Percentiles rank a stretch among this genome's conserved stretches.
phyloP scores from a whole-genome alignment of 2,888 invertebrate genomes.

The Amblyjoppa proteus region DNA sequence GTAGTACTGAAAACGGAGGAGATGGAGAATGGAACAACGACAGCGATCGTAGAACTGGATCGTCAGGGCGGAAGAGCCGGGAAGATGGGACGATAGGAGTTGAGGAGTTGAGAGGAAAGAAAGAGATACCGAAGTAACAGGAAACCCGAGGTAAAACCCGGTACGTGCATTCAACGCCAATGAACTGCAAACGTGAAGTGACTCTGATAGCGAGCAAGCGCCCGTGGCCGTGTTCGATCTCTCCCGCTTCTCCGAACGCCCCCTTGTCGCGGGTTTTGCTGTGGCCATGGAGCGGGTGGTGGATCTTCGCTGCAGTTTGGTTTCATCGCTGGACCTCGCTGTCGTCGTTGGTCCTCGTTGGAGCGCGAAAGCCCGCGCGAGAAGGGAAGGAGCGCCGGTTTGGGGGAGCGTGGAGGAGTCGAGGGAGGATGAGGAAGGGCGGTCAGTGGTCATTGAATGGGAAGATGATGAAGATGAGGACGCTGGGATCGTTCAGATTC shows the following conservation, averaged over 20 bases:
- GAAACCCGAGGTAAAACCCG: slow-evolving; percentile 71
- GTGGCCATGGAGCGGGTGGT: neutral
- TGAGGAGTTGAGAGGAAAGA: slow-evolving; percentile 39
- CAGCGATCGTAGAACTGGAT: slow-evolving; percentile 47
- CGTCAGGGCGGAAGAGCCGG: slow-evolving; percentile 30
- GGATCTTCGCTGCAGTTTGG: neutral
- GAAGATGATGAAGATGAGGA: slow-evolving; percentile 6
- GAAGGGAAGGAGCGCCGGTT: neutral
- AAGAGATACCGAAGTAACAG: slow-evolving; percentile 4
- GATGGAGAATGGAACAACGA: slow-evolving; percentile 10
- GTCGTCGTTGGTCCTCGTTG: slow-evolving; percentile 31
- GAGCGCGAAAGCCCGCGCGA: slow-evolving; percentile 16
- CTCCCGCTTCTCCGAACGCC: slow-evolving; percentile 18
- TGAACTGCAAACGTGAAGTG: slow-evolving; percentile 73
- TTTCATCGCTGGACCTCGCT: neutral
- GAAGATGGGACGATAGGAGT: slow-evolving; percentile 55
- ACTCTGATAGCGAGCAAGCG: slow-evolving; percentile 64
- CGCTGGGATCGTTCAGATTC: neutral
- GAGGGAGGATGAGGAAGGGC: slow-evolving; percentile 1
- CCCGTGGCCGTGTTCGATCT: slow-evolving; percentile 48
- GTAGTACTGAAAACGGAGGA: slow-evolving; percentile 5
- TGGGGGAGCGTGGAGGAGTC: neutral
- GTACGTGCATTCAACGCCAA: slow-evolving; percentile 74
- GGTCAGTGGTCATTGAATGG: slow-evolving; percentile 1
- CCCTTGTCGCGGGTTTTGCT: neutral